Evolutionary conservation across 2,113 vertebrate species (phyloP), one percentile per base, ranked within the genome.

Genomic region (Oncorhynchus kisutch): DNA sequence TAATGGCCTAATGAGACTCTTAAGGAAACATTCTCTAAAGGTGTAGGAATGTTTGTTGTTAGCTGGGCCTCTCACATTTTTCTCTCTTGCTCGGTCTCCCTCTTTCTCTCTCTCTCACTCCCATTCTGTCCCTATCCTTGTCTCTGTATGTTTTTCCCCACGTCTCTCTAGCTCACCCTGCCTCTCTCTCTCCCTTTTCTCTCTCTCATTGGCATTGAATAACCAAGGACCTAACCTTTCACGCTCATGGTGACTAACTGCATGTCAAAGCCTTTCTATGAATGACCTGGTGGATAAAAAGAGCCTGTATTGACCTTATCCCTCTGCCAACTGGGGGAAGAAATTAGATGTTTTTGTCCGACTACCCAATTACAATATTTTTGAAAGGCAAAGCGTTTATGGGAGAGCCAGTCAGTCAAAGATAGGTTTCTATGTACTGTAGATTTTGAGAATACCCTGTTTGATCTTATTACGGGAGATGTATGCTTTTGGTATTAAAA

Each of bases 401-500:
- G 14, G 22, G 69, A 22, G 80, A 74, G 45, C 70, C 45, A 54
- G 75, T 74, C 74, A 65, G 78, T 72, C 49, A 31, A 81, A 75
- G 64, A 57, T 39, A 79, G 74, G 67, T 72, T 80, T 70, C 9
- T 77, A 29, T 77, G 72, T 76, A 71, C 27, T 29, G 24, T 20
- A 39, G 67, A 69, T 34, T 18, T 48, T 78, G 71, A 70, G 45
- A 76, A 83, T 76, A 73, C 45, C 80, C 64, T 57, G 77, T 82
- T 86, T 82, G 81, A 78, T 76, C 72, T 76, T 75, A 72, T 87
- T 72, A 77, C 73, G 71, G 81, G 67, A 49, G 59, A 82, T 78
- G 80, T 88, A 85, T 84, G 76, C 82, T 83, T 68, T 77, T 60
- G 84, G 79, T 82, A 75, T 71, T 80, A 24, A 86, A 88, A 86